These are phyloP conservation scores for Myripristis murdjan DNA, from an alignment of 2,797 vertebrate species.

Conservation along the genomic window DNA sequence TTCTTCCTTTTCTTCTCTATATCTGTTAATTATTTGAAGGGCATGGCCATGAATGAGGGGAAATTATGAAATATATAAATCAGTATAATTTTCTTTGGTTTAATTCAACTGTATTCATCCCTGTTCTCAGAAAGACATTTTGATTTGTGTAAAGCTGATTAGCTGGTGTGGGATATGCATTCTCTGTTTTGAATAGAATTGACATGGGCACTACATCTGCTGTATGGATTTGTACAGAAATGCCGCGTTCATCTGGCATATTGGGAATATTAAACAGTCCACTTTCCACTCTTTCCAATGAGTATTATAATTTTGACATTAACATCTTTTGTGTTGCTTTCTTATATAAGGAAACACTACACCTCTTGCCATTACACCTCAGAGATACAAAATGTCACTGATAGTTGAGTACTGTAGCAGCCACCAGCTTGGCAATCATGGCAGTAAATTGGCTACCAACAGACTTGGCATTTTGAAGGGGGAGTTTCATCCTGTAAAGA, in stretches of 20 bases:
- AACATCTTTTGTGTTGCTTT: not conserved
- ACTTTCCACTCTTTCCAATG: not conserved
- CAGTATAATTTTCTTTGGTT: not conserved
- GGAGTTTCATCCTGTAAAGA: not conserved
- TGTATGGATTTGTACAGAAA: not conserved
- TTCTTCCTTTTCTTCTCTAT: not conserved
- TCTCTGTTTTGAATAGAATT: not conserved
- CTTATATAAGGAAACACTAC: not conserved
- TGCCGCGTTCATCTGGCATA: too few species aligned
- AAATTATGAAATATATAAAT: too few species aligned
- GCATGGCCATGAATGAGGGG: not conserved
- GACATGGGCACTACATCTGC: not conserved
- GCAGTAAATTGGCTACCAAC: slow-evolving; percentile 10
- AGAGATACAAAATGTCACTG: not conserved
- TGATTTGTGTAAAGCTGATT: slow-evolving; percentile 1
- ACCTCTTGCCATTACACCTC: not conserved
- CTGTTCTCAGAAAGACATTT: not conserved
- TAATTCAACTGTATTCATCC: not conserved
- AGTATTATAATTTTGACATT: not conserved
- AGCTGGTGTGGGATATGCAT: not conserved
- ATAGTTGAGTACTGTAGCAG: not conserved
- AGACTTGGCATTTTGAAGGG: not conserved
- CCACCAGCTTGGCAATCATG: not conserved
- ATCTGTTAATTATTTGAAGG: not conserved
- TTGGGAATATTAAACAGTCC: not conserved